These are phyloP conservation scores for Odontocolon sp. DNA, from an alignment of 2,888 invertebrate species.

Conservation along the genomic window DNA sequence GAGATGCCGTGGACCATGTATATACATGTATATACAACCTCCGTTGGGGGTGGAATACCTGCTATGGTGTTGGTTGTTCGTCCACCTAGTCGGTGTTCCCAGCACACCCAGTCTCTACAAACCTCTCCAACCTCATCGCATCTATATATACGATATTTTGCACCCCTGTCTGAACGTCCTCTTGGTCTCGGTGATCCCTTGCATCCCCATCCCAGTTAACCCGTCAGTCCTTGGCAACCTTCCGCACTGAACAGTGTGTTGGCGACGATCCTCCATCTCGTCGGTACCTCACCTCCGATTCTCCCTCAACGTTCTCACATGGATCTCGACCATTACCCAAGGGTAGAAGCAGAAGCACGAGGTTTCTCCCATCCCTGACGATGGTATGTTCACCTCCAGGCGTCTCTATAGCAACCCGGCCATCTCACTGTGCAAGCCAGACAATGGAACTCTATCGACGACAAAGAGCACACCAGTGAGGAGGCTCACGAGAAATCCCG, in stretches of 20 bases:
- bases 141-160: constrained; percentile 48
- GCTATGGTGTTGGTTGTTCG: constrained; percentile 8
- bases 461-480: constrained; percentile 7
- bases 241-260: constrained; percentile 33
- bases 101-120: background rate
- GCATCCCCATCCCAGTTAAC: background rate
- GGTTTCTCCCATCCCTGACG: constrained; percentile 24
- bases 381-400: constrained; percentile 66
- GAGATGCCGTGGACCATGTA: background rate
- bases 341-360: constrained; percentile 26
- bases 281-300: constrained; percentile 52
- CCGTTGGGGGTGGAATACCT: too few species aligned
- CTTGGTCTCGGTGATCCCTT: constrained; percentile 19
- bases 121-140: constrained; percentile 43
- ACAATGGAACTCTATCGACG: constrained; percentile 44
- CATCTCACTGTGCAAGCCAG: constrained; percentile 31
- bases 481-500: constrained; percentile 12
- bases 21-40: too few species aligned
- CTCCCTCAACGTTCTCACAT: constrained; percentile 59
- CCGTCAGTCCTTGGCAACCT: constrained; percentile 18
- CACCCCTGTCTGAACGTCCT: constrained; percentile 44
- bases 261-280: constrained; percentile 43
- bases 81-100: background rate
- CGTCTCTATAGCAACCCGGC: constrained; percentile 78
- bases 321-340: constrained; percentile 53